Percentiles rank a stretch among this genome's conserved stretches.
These are phyloP conservation scores for Forpus xanthops DNA, from an alignment of 2,797 vertebrate species.

Conservation along the genomic window DNA sequence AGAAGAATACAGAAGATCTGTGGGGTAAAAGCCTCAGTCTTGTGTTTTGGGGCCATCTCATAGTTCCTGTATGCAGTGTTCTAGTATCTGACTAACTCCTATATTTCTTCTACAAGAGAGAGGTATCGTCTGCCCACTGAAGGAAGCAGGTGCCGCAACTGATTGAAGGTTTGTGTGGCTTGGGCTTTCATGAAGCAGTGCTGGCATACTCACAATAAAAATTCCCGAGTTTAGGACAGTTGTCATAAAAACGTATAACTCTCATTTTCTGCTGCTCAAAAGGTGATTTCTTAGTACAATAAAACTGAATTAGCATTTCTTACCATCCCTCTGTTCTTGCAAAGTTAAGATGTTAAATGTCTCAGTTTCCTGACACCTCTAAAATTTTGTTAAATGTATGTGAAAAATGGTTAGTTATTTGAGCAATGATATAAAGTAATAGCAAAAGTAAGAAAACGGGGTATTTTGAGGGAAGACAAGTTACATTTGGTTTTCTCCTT, in stretches of 20 bases:
- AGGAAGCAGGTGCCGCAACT: not conserved
- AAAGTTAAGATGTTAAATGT: not conserved
- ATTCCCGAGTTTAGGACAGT: not conserved
- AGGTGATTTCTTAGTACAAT: not conserved
- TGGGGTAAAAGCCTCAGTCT: not conserved
- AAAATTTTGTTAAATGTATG: not conserved
- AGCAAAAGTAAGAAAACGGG: not conserved
- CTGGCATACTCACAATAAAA: not conserved
- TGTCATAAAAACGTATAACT: not conserved
- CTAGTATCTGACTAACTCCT: too few species aligned
- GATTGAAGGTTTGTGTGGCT: not conserved
- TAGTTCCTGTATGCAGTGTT: not conserved
- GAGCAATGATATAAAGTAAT: not conserved
- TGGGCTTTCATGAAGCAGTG: not conserved
- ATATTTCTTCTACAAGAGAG: not conserved
- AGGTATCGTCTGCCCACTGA: not conserved
- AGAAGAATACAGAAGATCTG: not conserved
- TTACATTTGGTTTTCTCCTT: not conserved
- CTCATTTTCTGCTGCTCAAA: not conserved
- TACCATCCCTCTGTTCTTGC: not conserved
- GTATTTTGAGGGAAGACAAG: not conserved
- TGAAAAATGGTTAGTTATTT: not conserved
- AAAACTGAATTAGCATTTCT: not conserved
- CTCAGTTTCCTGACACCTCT: not conserved
- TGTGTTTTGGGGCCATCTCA: not conserved